Conservation (phyloP, 2,888 invertebrate genomes). For the Dryobotodes eremita region DNA sequence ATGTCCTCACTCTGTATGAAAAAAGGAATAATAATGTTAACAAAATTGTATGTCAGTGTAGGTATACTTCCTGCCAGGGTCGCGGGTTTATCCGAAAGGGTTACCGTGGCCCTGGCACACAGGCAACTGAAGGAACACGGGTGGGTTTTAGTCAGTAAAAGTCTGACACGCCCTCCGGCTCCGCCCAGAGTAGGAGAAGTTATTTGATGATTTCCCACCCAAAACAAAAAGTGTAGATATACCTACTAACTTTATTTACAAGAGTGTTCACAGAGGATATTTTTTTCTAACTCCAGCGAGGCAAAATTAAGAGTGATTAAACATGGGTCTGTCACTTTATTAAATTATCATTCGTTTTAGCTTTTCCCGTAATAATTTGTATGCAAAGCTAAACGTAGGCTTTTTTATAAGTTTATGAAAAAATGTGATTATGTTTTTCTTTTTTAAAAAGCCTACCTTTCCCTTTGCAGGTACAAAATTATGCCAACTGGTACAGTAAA, state of each 20-base stretch:
- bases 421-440: neutral
- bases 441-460: neutral
- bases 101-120: no score
- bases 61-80: no score
- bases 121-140: no score
- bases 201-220: no score
- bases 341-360: conserved; percentile 25
- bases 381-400: conserved; percentile 3
- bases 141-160: no score
- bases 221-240: no score
- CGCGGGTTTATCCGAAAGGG: no score
- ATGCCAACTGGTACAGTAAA: conserved; percentile 4
- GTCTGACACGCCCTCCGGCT: no score
- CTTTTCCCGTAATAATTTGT: conserved; percentile 29
- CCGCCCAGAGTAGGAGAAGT: no score
- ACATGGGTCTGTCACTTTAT: conserved; percentile 4
- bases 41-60: no score
- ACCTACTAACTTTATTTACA: no score
- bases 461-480: conserved; percentile 2
- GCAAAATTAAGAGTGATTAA: conserved; percentile 12
- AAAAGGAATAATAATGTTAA: neutral
- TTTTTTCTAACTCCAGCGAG: conserved; percentile 8
- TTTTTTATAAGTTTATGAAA: conserved; percentile 4
- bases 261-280: neutral
- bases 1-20: neutral